A percentile compares a stretch with the other conserved stretches of the same genome.
Conservation (phyloP, 2,113 vertebrate genomes). For the Tetrax tetrax region DNA sequence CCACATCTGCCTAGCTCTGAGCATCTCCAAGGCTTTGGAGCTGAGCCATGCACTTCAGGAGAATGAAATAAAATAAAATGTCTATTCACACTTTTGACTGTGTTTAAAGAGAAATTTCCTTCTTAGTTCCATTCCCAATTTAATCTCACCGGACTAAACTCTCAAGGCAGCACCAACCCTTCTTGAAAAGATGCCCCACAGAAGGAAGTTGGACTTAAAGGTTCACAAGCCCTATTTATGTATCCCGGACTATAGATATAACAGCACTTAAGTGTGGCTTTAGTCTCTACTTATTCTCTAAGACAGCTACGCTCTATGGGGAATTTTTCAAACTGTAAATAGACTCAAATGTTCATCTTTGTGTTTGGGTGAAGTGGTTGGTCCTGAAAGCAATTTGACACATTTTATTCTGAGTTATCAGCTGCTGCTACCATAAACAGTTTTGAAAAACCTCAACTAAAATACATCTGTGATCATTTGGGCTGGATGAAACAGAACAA, state of each 20-base stretch:
- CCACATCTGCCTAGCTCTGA: neutral
- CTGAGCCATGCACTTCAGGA: neutral
- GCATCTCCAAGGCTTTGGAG: neutral
- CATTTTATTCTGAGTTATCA: slow-evolving; percentile 40
- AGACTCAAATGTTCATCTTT: neutral
- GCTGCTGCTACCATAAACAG: slow-evolving; percentile 46
- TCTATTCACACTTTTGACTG: neutral
- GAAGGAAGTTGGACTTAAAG: neutral
- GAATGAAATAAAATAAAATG: neutral
- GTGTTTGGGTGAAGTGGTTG: slow-evolving; percentile 1
- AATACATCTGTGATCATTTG: slow-evolving; percentile 36
- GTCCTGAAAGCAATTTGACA: slow-evolving; percentile 40
- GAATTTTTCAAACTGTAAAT: slow-evolving; percentile 27
- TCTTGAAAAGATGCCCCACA: neutral
- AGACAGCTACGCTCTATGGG: neutral
- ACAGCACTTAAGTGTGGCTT: neutral
- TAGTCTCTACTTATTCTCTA: neutral
- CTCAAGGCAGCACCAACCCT: neutral
- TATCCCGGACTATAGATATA: neutral
- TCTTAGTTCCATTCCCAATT: neutral
- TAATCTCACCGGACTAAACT: neutral
- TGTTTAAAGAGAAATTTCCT: neutral
- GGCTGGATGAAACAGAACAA: neutral
- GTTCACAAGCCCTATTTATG: neutral
- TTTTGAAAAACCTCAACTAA: neutral